phyloP scores from a whole-genome alignment of 1,140 invertebrate species.

The Melanaphis sacchari region DNA sequence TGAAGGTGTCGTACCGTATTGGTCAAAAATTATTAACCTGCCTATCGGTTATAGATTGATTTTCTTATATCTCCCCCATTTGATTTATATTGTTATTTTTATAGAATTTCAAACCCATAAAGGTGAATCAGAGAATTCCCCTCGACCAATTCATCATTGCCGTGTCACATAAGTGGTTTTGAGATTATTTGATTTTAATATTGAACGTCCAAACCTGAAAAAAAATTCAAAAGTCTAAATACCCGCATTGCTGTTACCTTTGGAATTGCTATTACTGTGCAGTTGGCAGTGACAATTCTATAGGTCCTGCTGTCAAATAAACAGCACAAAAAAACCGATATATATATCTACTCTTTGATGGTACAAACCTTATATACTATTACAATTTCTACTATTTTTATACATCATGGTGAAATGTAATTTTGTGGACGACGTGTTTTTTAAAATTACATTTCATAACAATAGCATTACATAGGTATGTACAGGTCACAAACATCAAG shows the following conservation, averaged over 20 bases:
- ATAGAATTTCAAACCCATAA: neutral
- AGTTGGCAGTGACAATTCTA: constrained; percentile 27
- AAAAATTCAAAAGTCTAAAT: constrained; percentile 16
- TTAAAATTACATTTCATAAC: neutral
- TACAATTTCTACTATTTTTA: neutral
- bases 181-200: constrained; percentile 16
- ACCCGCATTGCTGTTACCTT: neutral
- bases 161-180: neutral
- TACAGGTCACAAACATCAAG: neutral
- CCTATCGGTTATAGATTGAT: neutral
- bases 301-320: constrained; percentile 23
- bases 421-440: neutral
- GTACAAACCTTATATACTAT: neutral
- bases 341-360: neutral
- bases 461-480: neutral
- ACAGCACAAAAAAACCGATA: neutral
- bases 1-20: neutral
- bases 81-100: neutral
- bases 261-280: neutral
- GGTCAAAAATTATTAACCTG: neutral
- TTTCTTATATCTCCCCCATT: neutral
- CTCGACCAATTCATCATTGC: neutral
- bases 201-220: neutral
- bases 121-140: neutral
- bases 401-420: neutral